Conservation (phyloP, 2,888 invertebrate genomes). For the Protophormia terraenovae region DNA sequence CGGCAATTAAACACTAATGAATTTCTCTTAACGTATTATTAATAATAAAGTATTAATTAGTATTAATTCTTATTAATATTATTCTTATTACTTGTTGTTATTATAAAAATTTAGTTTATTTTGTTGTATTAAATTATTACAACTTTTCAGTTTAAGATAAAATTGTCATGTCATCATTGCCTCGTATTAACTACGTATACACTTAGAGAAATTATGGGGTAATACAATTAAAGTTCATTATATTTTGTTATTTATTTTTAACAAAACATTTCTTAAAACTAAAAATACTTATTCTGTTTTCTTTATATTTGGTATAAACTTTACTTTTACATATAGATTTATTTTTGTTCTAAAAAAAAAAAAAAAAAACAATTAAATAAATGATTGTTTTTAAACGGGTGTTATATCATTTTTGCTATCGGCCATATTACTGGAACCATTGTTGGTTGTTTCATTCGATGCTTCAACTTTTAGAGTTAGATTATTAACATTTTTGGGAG, state of each 20-base stretch:
- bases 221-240: no score
- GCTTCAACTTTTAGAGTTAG: conserved; percentile 65
- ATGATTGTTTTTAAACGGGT: conserved; percentile 73
- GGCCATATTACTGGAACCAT: conserved; percentile 9
- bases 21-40: neutral
- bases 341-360: neutral
- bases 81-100: neutral
- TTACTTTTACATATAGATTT: neutral
- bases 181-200: neutral
- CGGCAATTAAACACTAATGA: neutral
- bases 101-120: neutral
- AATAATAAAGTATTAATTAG: neutral
- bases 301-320: neutral
- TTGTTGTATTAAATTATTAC: no score
- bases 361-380: neutral
- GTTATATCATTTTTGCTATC: conserved; percentile 72
- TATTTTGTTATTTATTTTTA: neutral
- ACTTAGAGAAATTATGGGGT: neutral
- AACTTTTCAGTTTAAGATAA: neutral
- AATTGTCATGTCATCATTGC: neutral
- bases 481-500: conserved; percentile 61
- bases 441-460: conserved; percentile 16
- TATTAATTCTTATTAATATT: neutral
- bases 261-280: neutral
- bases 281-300: neutral